These are phyloP conservation scores for Pontoporia blainvillei DNA, from an alignment of 2,113 vertebrate genomes.

Conservation along the genomic window DNA sequence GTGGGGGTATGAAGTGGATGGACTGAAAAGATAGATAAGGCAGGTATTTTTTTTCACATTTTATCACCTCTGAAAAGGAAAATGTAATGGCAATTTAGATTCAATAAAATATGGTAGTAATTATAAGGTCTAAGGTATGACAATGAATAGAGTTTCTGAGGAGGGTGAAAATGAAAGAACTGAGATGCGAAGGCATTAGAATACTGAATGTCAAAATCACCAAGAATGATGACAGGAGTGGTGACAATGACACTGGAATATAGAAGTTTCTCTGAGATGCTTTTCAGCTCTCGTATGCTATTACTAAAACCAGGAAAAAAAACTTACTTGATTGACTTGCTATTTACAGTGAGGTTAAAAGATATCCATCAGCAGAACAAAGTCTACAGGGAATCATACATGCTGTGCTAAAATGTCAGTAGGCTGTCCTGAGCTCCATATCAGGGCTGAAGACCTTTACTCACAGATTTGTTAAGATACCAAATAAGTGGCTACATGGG, in stretches of 20 bases:
- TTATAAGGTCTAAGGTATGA: background rate
- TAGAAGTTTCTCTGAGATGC: background rate
- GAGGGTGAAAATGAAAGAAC: background rate
- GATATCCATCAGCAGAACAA: background rate
- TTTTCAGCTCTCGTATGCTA: background rate
- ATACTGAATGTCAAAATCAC: background rate
- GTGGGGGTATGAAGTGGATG: background rate
- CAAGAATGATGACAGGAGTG: background rate
- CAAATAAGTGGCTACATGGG: background rate
- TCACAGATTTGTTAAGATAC: background rate
- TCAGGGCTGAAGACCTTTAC: background rate
- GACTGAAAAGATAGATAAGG: background rate
- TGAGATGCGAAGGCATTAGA: background rate
- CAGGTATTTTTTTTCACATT: background rate
- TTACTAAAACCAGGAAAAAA: background rate
- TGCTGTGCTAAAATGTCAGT: background rate
- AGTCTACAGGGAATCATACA: background rate
- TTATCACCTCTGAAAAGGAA: background rate
- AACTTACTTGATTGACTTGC: background rate
- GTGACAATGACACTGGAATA: background rate
- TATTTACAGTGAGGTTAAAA: background rate
- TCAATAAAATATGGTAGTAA: background rate
- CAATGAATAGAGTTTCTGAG: background rate
- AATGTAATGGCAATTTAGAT: background rate
- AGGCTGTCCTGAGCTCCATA: background rate